Evolutionary conservation across 2,797 vertebrate genomes (phyloP).

Genomic region (Centropyge bicolor): DNA sequence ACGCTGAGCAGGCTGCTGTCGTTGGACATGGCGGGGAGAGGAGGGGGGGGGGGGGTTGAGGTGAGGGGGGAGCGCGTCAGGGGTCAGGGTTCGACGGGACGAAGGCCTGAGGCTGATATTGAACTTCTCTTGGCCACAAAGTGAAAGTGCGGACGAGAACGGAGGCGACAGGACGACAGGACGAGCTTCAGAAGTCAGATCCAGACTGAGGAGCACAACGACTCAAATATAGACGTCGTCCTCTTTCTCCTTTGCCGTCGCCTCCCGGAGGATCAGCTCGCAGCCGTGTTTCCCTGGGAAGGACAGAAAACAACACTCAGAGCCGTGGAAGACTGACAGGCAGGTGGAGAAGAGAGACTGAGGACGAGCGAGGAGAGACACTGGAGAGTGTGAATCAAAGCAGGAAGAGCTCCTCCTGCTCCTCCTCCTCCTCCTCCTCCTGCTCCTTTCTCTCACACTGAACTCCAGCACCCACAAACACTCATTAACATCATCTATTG

Average conservation of each 20-base stretch:
- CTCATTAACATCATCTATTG: conserved; percentile 27
- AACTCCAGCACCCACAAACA: not conserved
- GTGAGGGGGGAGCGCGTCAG: not conserved
- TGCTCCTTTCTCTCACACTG: too few relatives aligned
- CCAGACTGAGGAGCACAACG: not conserved
- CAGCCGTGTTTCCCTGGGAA: conserved; percentile 40
- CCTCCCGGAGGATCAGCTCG: conserved; percentile 31
- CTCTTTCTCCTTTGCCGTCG: conserved; percentile 29
- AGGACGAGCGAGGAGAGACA: not conserved
- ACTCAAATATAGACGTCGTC: conserved; percentile 47
- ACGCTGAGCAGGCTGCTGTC: conserved; percentile 68
- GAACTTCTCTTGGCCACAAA: conserved; percentile 7
- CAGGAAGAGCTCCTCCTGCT: too few relatives aligned
- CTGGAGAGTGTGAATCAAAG: not conserved
- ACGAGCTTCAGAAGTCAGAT: not conserved
- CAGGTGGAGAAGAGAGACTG: conserved; percentile 9
- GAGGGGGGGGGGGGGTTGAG: not conserved
- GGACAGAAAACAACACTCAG: conserved; percentile 38
- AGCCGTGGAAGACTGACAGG: not conserved
- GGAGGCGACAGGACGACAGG: conserved; percentile 1
- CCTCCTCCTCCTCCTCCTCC: too few relatives aligned
- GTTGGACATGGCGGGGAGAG: conserved; percentile 66
- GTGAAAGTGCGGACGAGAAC: not conserved
- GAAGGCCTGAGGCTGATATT: not conserved
- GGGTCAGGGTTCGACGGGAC: conserved; percentile 9